Evolutionary conservation across 2,888 invertebrate species (phyloP).

Genomic region (Apodemia mormo): DNA sequence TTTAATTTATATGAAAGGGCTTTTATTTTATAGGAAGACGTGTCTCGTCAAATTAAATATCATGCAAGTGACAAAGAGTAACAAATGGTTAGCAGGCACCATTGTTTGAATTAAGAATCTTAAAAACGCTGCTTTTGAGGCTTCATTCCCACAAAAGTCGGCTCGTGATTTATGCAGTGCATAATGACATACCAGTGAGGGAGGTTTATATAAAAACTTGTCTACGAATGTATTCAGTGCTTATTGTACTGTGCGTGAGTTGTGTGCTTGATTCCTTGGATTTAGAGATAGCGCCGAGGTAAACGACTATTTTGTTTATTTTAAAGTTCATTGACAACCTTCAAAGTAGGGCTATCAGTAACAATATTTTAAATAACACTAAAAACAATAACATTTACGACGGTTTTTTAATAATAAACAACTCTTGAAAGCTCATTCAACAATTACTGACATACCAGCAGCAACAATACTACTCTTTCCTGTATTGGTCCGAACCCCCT

Average conservation of each 20-base stretch:
- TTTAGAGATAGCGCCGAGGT: neutral
- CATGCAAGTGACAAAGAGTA: no score
- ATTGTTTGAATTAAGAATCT: neutral
- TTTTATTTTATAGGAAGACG: no score
- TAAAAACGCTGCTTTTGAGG: neutral
- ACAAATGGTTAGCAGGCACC: neutral
- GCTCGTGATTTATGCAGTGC: conserved; percentile 14
- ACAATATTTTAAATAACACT: neutral
- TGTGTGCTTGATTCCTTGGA: conserved; percentile 13
- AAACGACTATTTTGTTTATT: conserved; percentile 13
- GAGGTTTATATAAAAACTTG: conserved; percentile 20
- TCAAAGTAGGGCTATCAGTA: neutral
- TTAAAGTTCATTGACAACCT: conserved; percentile 15
- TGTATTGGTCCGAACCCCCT: no score
- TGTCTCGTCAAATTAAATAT: no score
- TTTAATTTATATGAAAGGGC: no score
- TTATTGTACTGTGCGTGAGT: conserved; percentile 14
- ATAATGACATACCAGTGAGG: conserved; percentile 13
- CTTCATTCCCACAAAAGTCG: conserved; percentile 9
- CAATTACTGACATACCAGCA: no score
- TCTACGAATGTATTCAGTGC: conserved; percentile 11
- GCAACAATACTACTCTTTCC: no score
- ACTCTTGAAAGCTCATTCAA: no score
- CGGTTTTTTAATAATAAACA: no score
- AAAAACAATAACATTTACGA: no score